phyloP scores from a whole-genome alignment of 2,113 vertebrate species.

The Carollia perspicillata region DNA sequence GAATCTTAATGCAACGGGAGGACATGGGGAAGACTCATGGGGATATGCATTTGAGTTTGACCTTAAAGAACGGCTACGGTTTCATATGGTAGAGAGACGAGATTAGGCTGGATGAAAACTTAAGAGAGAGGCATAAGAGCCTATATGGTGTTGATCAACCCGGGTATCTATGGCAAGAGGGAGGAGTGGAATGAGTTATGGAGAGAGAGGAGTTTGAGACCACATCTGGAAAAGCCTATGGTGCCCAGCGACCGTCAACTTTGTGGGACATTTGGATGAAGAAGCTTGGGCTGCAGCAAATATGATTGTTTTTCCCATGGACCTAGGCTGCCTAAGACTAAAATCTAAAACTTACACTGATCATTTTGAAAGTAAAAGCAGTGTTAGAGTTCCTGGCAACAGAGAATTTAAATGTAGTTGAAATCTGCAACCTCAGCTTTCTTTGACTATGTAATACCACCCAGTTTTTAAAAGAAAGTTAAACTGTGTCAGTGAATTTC shows the following conservation, averaged over 20 bases:
- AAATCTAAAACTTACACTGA: neutral
- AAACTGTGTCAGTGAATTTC: neutral
- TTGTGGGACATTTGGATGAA: neutral
- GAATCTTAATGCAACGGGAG: neutral
- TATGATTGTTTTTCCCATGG: neutral
- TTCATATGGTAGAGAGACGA: neutral
- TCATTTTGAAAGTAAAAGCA: neutral
- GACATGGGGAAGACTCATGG: neutral
- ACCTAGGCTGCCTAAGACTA: neutral
- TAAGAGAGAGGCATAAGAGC: neutral
- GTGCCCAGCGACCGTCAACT: neutral
- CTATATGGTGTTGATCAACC: neutral
- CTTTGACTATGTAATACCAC: neutral
- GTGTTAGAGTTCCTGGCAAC: neutral
- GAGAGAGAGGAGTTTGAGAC: neutral
- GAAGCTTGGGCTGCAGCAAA: neutral
- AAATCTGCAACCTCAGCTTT: neutral
- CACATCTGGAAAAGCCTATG: neutral
- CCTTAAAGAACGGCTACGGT: neutral
- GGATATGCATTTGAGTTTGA: neutral
- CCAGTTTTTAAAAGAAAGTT: neutral
- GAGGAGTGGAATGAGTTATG: neutral
- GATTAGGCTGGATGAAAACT: neutral
- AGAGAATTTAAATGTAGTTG: neutral
- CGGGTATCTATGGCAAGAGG: neutral